phyloP scores from a whole-genome alignment of 2,113 vertebrate species.

The Tamias sibiricus region DNA sequence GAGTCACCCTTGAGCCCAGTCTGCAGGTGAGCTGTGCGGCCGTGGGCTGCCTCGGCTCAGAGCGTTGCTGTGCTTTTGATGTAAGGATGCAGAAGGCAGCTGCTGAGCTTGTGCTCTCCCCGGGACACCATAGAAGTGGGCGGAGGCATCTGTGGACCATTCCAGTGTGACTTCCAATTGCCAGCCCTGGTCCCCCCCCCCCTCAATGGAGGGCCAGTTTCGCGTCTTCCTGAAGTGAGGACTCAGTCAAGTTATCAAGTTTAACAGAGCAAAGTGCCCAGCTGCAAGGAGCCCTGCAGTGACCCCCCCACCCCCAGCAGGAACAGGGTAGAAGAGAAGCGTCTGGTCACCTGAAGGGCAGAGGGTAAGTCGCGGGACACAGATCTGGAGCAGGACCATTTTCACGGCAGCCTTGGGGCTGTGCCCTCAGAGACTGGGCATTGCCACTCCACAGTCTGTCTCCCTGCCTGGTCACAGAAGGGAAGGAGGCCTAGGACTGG shows the following conservation, averaged over 20 bases:
- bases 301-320: background rate
- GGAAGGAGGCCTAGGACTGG: background rate
- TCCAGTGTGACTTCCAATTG: background rate
- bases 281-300: background rate
- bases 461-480: background rate
- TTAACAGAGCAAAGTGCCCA: background rate
- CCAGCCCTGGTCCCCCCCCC: no score
- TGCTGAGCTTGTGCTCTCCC: background rate
- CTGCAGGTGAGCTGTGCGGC: background rate
- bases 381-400: background rate
- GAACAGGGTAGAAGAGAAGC: background rate
- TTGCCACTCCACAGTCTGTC: no score
- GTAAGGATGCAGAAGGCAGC: background rate
- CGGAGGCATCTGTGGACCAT: background rate
- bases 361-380: background rate
- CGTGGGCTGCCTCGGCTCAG: background rate
- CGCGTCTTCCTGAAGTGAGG: background rate
- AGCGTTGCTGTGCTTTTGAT: background rate
- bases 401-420: background rate
- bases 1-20: fast-evolving
- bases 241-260: background rate
- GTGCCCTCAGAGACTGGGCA: fast-evolving
- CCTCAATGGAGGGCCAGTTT: background rate
- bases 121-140: background rate
- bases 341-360: background rate